Evolutionary conservation across 2,888 invertebrate genomes (phyloP).

Genomic region (Phytoseiulus persimilis): DNA sequence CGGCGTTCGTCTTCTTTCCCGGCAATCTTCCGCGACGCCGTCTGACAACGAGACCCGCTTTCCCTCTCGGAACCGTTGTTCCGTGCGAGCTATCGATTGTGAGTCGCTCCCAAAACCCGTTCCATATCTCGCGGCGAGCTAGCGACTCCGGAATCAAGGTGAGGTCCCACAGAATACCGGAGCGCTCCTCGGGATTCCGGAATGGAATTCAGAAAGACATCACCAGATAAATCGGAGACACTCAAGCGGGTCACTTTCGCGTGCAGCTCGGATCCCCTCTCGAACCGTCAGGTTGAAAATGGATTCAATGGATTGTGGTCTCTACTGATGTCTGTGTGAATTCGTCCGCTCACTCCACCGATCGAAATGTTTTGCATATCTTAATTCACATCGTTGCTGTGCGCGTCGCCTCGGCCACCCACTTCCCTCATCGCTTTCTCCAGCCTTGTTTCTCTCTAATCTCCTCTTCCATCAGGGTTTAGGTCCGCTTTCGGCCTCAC

Average conservation of each 20-base stretch:
- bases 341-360: neutral
- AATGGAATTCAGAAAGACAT: neutral
- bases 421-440: neutral
- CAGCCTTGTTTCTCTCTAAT: neutral
- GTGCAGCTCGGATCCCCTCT: neutral
- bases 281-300: neutral
- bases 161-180: neutral
- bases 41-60: too few species aligned
- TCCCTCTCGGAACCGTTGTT: too few species aligned
- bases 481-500: too few species aligned
- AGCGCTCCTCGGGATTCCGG: neutral
- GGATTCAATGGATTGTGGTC: conserved; percentile 5
- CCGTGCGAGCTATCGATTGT: too few species aligned
- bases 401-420: neutral
- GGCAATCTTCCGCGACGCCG: too few species aligned
- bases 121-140: neutral
- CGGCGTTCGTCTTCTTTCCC: too few species aligned
- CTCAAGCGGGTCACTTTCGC: neutral
- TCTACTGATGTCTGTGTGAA: neutral
- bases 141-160: neutral
- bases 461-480: too few species aligned
- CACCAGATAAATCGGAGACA: neutral
- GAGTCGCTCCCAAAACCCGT: too few species aligned
- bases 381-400: neutral
- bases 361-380: conserved; percentile 5